Conservation (phyloP, 2,797 vertebrate genomes). For the Tenualosa ilisha region DNA sequence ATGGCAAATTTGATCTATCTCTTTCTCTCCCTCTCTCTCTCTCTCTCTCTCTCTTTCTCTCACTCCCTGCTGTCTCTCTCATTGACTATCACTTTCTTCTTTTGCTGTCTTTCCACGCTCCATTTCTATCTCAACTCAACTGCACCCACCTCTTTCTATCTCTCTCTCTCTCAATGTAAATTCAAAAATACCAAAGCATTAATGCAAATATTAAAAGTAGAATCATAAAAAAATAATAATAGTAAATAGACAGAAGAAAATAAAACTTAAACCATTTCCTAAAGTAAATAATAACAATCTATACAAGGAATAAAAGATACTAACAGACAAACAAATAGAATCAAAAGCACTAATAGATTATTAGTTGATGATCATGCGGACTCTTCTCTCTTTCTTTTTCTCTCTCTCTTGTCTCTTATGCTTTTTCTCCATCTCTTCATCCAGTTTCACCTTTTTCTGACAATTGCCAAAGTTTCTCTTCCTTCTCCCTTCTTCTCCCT, state of each 20-base stretch:
- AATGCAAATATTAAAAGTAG: too few species aligned
- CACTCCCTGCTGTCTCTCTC: background rate
- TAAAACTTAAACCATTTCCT: too few species aligned
- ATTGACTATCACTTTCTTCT: background rate
- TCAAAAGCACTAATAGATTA: too few species aligned
- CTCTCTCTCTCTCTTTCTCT: conserved; percentile 17
- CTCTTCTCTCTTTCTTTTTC: background rate
- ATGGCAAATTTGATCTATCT: conserved; percentile 56
- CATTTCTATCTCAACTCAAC: background rate
- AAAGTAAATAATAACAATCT: too few species aligned
- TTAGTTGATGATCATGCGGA: too few species aligned
- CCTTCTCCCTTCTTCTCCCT: background rate
- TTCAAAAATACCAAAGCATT: too few species aligned
- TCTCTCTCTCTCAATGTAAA: background rate
- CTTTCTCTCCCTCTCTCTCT: background rate
- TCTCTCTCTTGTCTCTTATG: background rate
- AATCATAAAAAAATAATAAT: too few species aligned
- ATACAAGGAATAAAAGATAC: too few species aligned
- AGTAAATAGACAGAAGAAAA: too few species aligned
- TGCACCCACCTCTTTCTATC: background rate
- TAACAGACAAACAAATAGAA: too few species aligned
- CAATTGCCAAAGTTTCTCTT: background rate
- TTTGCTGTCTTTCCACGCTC: background rate
- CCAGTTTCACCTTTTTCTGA: background rate
- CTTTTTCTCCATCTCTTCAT: background rate